Evolutionary conservation across 2,113 vertebrate genomes (phyloP), one percentile per base, ranked within the genome.

Genomic region (Sialia sialis): DNA sequence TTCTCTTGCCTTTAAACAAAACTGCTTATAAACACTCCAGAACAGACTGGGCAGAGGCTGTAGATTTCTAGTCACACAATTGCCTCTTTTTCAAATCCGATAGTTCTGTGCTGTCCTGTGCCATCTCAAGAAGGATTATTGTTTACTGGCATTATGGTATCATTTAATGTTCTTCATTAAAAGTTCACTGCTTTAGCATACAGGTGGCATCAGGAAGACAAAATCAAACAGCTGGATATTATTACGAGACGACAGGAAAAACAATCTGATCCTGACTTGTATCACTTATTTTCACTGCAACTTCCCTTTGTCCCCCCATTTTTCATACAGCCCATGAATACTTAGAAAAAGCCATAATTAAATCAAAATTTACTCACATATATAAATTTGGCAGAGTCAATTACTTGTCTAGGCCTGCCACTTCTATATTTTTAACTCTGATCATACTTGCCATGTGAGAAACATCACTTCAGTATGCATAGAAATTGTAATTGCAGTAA

Each of bases 401-500:
- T 73, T 83, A 55, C 79, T 90, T 88, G 63, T 62, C 79, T 63
- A 63, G 85, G 82, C 84, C 78, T 87, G 46, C 55, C 56, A 70
- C 51, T 83, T 91, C 55, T n/a, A 30, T 79, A 69, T 77, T 94
- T 94, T 89, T 88, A 90, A 85, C 85, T 91, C 78, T 83, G 43
- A 74, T 91, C 51, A n/a, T 84, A 25, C 17, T 76, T 94, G 75
- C 46, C 55, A 2, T 74, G 41, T 83, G 55, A 74, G 64, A 93
- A 88, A 72, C 90, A 95, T 96, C 93, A 43, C n/a, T 89, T 39
- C 51, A 87, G n/a, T 46, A 41, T 85, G 59, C 76, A 96, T 44
- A 83, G 60, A 84, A 95, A 78, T 49, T 79, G 36, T 62, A 89
- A 87, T 43, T 85, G 77, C 29, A 79, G 59, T 76, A 93, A 81